Base-by-base conservation (phyloP, 2,888 invertebrate genomes). In the Linnaemya vulpina region DNA sequence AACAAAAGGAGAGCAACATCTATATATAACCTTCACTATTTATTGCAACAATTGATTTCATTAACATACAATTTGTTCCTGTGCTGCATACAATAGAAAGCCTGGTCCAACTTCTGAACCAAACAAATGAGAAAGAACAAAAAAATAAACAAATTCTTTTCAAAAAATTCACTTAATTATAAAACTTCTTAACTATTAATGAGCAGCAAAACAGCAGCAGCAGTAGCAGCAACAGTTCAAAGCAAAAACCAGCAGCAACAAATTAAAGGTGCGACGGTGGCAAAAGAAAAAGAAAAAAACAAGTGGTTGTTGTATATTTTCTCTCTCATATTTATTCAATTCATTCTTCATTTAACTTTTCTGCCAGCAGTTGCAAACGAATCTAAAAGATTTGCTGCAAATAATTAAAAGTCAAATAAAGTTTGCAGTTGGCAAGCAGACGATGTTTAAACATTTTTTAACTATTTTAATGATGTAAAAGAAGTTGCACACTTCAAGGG, bases 141-240 rank as follows among this genome's bases (percentile, higher is more conserved):
- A 68, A 55, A 20, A 22, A 49, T 65, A 55, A 63, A 68, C 40
- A 81, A 84, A 49, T 81, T 84, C 83, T 76, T 77, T n/a, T n/a
- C n/a, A 71, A 73, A 81, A 60, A 84, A 85, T 68, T 76, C 71
- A 83, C 78, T 86, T 87, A 86, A 87, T 87, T 86, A 86, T 79
- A 78, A 73, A 75, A 76, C 83, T 86, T 86, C 68, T 86, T 79
- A 83, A 86, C 35, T 83, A 84, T 84, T 87, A 87, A 86, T 86
- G 84, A 84, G 81, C 49, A 80, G 15, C 58, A 38, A n/a, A 49
- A 65, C 55, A 53, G 17, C 46, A 67, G 20, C 38, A 25, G 53
- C 30, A 38, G 38, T 30, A 63, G 10, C 22, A 71, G 22, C 25
- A 40, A 53, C n/a, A 25, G 53, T 49, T 22, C 30, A 15, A n/a